Percentiles rank a stretch among this genome's conserved stretches.
Conservation (phyloP, 2,888 invertebrate genomes). For the Ischnura elegans region DNA sequence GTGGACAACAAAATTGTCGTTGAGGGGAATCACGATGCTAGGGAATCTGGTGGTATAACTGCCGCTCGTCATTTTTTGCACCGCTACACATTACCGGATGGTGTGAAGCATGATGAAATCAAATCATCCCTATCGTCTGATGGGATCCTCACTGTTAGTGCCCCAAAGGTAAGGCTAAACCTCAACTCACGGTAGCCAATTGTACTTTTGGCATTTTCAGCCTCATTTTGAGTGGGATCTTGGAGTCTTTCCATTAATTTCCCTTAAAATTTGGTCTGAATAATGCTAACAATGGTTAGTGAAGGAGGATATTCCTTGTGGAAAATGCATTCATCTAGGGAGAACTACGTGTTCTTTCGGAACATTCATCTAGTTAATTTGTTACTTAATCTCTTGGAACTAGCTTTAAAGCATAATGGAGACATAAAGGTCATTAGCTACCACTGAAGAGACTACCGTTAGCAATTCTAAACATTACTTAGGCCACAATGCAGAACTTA, state of each 20-base stretch:
- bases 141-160: conserved; percentile 78
- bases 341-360: not conserved
- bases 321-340: not conserved
- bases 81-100: conserved; percentile 78
- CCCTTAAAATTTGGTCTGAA: not conserved
- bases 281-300: not conserved
- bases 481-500: too few species aligned
- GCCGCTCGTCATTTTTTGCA: conserved; percentile 78
- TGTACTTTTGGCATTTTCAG: not conserved
- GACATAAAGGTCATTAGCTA: too few species aligned
- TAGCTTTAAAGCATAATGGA: too few species aligned
- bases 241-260: not conserved
- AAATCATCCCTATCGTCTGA: conserved; percentile 78
- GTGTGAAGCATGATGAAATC: conserved; percentile 77
- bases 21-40: conserved; percentile 79
- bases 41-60: conserved; percentile 79
- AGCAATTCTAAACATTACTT: too few species aligned
- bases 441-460: too few species aligned
- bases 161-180: conserved; percentile 76
- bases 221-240: not conserved
- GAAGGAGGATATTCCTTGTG: not conserved
- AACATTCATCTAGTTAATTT: not conserved
- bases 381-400: too few species aligned
- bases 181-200: not conserved
- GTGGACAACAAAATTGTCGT: conserved; percentile 78